These are phyloP conservation scores for Silurus aristotelis DNA, from an alignment of 2,797 vertebrate species.

Conservation along the genomic window DNA sequence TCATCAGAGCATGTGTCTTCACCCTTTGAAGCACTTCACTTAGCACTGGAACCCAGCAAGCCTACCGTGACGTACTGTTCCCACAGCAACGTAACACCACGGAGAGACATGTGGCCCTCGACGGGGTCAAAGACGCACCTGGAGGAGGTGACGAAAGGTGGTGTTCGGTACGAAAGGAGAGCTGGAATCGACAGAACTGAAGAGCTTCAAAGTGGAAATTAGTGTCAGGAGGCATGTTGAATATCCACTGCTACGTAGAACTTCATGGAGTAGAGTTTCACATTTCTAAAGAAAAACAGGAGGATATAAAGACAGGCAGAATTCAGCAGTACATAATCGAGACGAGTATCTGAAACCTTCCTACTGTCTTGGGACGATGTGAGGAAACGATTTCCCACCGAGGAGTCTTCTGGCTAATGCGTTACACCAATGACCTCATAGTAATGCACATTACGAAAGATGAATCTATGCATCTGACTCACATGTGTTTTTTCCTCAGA, in stretches of 20 bases:
- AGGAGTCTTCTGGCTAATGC: not conserved
- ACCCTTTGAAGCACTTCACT: constrained; percentile 40
- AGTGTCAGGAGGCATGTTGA: not conserved
- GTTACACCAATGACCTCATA: not conserved
- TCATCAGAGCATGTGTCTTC: constrained; percentile 23
- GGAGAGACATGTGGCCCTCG: constrained; percentile 40
- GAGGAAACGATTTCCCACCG: not conserved
- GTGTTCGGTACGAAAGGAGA: constrained; percentile 24
- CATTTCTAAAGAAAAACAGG: not conserved
- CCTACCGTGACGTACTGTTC: constrained; percentile 37
- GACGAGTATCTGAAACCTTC: not conserved
- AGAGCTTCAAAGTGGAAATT: not conserved
- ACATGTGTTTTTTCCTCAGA: constrained; percentile 76
- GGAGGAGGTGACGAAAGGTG: constrained; percentile 54
- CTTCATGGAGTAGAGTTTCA: not conserved
- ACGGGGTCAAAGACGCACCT: constrained; percentile 49
- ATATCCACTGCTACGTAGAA: not conserved
- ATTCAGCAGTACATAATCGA: not conserved
- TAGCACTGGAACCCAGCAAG: constrained; percentile 18
- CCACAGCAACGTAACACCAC: constrained; percentile 54
- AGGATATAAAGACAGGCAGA: not conserved
- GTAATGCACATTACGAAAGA: constrained; percentile 5
- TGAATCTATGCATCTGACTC: constrained; percentile 55
- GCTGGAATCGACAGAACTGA: constrained; percentile 11
- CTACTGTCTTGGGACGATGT: not conserved